These are phyloP conservation scores for Himalopsyche kuldschensis DNA, from an alignment of 2,888 invertebrate genomes.

Conservation along the genomic window DNA sequence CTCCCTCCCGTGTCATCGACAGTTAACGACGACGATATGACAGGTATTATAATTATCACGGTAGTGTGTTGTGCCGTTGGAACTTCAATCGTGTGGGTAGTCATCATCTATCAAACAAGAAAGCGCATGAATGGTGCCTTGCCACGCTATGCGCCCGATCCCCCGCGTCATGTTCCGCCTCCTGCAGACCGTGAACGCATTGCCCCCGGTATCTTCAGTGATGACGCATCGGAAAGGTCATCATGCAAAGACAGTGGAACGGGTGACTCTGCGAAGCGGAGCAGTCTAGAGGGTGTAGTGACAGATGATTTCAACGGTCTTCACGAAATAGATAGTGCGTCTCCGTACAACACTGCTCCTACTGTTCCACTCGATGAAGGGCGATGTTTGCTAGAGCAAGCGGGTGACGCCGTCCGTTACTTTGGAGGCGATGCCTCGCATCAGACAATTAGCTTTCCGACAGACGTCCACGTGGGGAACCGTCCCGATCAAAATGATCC, in stretches of 20 bases:
- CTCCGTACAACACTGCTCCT: conserved; percentile 3
- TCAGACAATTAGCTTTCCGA: neutral
- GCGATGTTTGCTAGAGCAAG: conserved; percentile 14
- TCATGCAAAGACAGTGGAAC: conserved; percentile 81
- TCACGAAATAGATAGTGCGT: neutral
- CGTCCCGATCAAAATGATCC: conserved; percentile 32
- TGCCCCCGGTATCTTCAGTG: conserved; percentile 54
- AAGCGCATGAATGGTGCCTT: conserved; percentile 63
- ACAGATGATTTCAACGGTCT: conserved; percentile 41
- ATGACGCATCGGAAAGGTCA: conserved; percentile 74
- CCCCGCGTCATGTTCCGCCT: conserved; percentile 56
- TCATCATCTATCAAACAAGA: conserved; percentile 85
- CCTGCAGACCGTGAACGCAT: conserved; percentile 40
- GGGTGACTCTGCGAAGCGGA: conserved; percentile 76
- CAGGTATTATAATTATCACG: conserved; percentile 86
- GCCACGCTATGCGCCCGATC: conserved; percentile 54
- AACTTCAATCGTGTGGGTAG: conserved; percentile 90
- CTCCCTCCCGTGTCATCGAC: conserved; percentile 62
- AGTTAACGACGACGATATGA: conserved; percentile 71
- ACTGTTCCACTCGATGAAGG: conserved; percentile 24
- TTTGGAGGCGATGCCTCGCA: conserved; percentile 6
- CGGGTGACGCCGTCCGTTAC: neutral
- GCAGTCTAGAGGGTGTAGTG: conserved; percentile 65
- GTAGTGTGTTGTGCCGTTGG: conserved; percentile 88
- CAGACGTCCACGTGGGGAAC: neutral